Conservation (phyloP, 2,888 invertebrate species). For the Germaria angustata region DNA sequence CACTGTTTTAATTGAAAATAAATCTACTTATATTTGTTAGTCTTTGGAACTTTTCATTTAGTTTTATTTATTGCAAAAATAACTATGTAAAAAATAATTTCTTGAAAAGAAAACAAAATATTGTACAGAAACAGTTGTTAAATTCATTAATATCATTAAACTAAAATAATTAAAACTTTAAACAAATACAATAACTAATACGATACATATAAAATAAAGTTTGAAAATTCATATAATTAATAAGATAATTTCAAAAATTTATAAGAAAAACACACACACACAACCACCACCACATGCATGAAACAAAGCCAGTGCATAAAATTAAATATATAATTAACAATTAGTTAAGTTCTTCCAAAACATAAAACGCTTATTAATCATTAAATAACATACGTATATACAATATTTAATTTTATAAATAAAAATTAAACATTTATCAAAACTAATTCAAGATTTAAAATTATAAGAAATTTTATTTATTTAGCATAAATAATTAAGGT, state of each 20-base stretch:
- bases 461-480: no score
- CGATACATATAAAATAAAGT: neutral
- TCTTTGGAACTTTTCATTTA: no score
- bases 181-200: constrained; percentile 30
- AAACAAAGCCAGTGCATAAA: neutral
- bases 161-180: neutral
- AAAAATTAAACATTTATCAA: neutral
- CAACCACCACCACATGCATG: neutral
- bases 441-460: no score
- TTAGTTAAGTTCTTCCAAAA: constrained; percentile 64
- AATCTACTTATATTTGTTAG: no score
- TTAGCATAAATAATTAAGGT: no score
- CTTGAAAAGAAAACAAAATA: neutral
- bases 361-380: constrained; percentile 63
- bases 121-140: neutral
- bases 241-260: neutral
- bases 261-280: neutral
- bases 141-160: neutral
- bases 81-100: neutral
- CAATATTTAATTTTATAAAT: neutral
- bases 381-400: constrained; percentile 25
- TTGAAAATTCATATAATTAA: neutral
- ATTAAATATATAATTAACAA: constrained; percentile 34
- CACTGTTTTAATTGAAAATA: no score
- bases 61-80: no score